These are phyloP conservation scores for Zaprionus vittiger DNA, from an alignment of 1,140 invertebrate genomes.

Conservation along the genomic window DNA sequence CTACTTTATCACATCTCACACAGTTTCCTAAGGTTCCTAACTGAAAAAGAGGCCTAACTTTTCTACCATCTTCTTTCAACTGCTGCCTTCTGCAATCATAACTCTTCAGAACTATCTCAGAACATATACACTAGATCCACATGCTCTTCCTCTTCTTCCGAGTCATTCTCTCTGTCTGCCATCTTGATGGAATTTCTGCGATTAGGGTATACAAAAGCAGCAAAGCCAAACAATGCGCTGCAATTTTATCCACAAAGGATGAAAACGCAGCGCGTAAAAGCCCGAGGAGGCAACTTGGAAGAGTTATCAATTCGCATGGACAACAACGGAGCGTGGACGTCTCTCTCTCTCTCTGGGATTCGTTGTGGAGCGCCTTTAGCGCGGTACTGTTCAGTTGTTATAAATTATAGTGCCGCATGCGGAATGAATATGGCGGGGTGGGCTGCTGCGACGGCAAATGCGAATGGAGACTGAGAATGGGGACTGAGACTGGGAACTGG, in stretches of 20 bases:
- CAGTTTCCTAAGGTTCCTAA: background rate
- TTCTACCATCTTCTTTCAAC: background rate
- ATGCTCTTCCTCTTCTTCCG: background rate
- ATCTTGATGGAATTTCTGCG: background rate
- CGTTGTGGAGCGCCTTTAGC: conserved; percentile 76
- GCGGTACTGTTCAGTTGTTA: conserved; percentile 67
- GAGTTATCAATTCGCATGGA: conserved; percentile 13
- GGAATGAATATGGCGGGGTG: conserved; percentile 56
- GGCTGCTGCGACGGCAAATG: conserved; percentile 1
- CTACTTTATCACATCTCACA: background rate
- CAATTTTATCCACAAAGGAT: conserved; percentile 72
- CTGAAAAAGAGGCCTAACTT: background rate
- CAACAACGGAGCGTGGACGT: background rate
- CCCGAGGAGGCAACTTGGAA: conserved; percentile 27
- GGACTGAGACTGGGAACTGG: background rate
- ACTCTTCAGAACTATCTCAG: background rate
- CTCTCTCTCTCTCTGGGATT: conserved; percentile 12
- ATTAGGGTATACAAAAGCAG: conserved; percentile 49
- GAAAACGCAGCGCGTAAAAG: conserved; percentile 47
- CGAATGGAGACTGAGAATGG: background rate
- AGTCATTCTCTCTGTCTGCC: background rate
- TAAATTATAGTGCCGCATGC: conserved; percentile 83
- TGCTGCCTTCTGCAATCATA: background rate
- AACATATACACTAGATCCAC: conserved; percentile 1
- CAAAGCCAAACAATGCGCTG: conserved; percentile 70